A percentile compares a stretch with the other conserved stretches of the same genome.
These are phyloP conservation scores for Lanistes nyassanus DNA, from an alignment of 1,140 invertebrate genomes.

Conservation along the genomic window DNA sequence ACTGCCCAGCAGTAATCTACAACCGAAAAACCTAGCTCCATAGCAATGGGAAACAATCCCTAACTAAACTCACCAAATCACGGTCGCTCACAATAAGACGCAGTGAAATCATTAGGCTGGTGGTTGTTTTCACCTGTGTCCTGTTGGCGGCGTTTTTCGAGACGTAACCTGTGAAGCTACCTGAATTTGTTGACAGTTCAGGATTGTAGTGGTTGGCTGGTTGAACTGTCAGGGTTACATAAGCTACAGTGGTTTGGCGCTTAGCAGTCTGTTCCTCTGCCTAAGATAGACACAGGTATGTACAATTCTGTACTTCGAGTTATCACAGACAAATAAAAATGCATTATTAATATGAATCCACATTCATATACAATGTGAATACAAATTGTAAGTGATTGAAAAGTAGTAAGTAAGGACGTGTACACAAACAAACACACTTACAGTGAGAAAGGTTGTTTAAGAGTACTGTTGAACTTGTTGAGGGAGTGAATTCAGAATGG, in stretches of 20 bases:
- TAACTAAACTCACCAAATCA: conserved; percentile 20
- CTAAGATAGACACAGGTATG: neutral
- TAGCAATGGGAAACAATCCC: too few relatives aligned
- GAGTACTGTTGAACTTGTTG: too few relatives aligned
- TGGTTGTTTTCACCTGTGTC: neutral
- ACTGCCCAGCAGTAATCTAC: neutral
- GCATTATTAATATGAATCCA: neutral
- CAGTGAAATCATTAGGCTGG: neutral
- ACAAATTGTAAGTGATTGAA: too few relatives aligned
- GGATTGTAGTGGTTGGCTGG: conserved; percentile 2
- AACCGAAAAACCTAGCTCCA: neutral
- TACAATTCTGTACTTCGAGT: neutral
- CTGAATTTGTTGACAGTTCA: neutral
- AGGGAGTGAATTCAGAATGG: too few relatives aligned
- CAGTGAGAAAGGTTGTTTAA: too few relatives aligned
- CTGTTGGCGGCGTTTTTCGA: neutral
- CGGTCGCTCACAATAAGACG: neutral
- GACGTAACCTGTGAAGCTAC: neutral
- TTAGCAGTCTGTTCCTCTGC: conserved; percentile 4
- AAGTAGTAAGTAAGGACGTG: too few relatives aligned
- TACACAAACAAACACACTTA: too few relatives aligned
- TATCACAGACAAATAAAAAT: neutral
- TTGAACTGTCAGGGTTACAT: neutral
- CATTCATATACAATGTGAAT: too few relatives aligned
- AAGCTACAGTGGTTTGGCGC: neutral